Percentiles rank a stretch among this genome's conserved stretches.
Evolutionary conservation across 2,113 vertebrate species (phyloP).

Genomic region (Boulengerochromis microlepis): DNA sequence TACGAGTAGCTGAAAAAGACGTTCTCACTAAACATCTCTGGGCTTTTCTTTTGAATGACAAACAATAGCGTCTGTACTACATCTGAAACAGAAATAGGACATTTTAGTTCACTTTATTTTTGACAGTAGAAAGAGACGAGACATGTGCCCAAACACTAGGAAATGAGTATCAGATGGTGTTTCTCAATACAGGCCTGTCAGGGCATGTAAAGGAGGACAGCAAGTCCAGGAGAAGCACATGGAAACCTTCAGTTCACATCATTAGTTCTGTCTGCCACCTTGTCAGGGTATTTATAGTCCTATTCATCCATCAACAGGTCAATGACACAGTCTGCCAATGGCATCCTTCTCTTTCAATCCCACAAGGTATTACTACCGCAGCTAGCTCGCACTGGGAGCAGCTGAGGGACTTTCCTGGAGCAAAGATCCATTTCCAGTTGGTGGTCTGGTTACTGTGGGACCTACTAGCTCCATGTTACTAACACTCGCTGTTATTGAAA

Average conservation of each 20-base stretch:
- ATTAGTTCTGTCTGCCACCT: slow-evolving; percentile 72
- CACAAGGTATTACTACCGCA: slow-evolving; percentile 33
- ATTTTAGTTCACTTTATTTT: background rate
- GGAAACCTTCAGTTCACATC: slow-evolving; percentile 71
- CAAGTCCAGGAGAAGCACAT: slow-evolving; percentile 53
- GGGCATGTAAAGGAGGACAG: slow-evolving; percentile 60
- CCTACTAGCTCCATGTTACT: background rate
- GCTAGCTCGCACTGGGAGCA: slow-evolving; percentile 26
- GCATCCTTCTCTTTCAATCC: slow-evolving; percentile 58
- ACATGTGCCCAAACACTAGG: background rate
- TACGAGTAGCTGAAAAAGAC: background rate
- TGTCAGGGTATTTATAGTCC: slow-evolving; percentile 73
- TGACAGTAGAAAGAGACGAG: background rate
- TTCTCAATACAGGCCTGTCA: slow-evolving; percentile 28
- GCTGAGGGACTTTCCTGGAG: slow-evolving; percentile 52
- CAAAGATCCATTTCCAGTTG: slow-evolving; percentile 34
- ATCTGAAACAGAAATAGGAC: background rate
- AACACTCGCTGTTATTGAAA: background rate
- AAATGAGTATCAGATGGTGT: slow-evolving; percentile 38
- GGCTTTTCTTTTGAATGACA: background rate
- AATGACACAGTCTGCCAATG: slow-evolving; percentile 73
- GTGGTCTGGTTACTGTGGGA: slow-evolving; percentile 35
- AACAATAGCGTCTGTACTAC: background rate
- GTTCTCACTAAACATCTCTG: background rate
- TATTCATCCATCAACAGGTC: slow-evolving; percentile 74